These are phyloP conservation scores for Bagarius yarrelli DNA, from an alignment of 2,113 vertebrate species.

Conservation along the genomic window DNA sequence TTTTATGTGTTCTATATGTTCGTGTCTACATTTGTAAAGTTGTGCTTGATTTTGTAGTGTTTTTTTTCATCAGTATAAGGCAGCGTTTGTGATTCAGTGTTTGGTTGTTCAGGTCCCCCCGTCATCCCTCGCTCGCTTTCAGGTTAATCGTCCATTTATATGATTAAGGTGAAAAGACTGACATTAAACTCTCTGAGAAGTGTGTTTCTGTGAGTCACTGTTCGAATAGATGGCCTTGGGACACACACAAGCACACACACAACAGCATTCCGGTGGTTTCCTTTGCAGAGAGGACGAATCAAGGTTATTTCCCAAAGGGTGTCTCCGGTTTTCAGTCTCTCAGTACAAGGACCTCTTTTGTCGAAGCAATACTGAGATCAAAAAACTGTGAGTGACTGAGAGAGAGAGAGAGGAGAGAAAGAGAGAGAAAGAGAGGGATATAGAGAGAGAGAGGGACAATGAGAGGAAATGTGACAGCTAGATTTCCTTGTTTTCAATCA, in stretches of 20 bases:
- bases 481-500: neutral
- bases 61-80: neutral
- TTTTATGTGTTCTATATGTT: too few species aligned
- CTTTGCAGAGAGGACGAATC: neutral
- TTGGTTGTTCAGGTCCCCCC: neutral
- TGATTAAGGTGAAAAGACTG: neutral
- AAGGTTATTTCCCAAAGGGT: conserved; percentile 26
- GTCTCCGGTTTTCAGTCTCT: neutral
- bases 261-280: neutral
- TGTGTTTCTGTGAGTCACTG: conserved; percentile 28
- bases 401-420: neutral
- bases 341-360: neutral
- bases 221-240: conserved; percentile 17
- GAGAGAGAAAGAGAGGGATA: neutral
- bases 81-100: neutral
- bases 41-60: too few species aligned
- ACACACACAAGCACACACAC: neutral
- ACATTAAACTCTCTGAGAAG: conserved; percentile 5
- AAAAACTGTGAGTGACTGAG: neutral
- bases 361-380: neutral
- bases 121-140: neutral
- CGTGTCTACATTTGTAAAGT: too few species aligned
- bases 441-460: neutral
- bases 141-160: neutral
- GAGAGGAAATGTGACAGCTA: neutral